These are phyloP conservation scores for Mythimna loreyi DNA, from an alignment of 2,888 invertebrate genomes.

Conservation along the genomic window DNA sequence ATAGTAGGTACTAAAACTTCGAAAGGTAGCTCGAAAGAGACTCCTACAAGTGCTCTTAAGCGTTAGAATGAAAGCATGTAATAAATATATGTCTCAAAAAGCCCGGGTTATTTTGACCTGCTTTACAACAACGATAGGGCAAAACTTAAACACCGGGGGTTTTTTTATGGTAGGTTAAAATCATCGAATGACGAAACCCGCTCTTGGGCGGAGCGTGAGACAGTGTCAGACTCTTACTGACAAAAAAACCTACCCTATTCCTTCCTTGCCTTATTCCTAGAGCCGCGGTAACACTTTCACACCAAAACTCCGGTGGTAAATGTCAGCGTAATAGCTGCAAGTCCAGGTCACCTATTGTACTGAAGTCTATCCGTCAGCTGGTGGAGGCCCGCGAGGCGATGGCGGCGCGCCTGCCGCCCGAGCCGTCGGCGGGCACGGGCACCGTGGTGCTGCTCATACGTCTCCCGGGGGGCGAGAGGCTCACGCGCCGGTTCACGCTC, in stretches of 20 bases:
- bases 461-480: constrained; percentile 96
- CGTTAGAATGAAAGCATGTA: no score
- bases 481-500: constrained; percentile 96
- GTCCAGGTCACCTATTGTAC: constrained; percentile 38
- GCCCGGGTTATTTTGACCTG: neutral
- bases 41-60: no score
- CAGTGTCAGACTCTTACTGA: no score
- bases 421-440: constrained; percentile 93
- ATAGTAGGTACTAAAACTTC: no score
- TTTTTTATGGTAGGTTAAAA: no score
- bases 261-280: no score
- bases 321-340: neutral
- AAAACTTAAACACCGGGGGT: neutral
- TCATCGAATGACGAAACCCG: no score
- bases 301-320: no score
- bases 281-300: no score
- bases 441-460: constrained; percentile 97
- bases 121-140: neutral
- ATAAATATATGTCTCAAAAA: neutral
- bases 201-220: no score
- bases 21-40: no score
- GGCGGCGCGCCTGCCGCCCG: constrained; percentile 92
- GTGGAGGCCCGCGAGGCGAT: constrained; percentile 92
- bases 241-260: no score
- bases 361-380: constrained; percentile 83